Percentiles rank a stretch among this genome's conserved stretches.
phyloP scores from a whole-genome alignment of 1,140 invertebrate species.

The Chymomyza costata region DNA sequence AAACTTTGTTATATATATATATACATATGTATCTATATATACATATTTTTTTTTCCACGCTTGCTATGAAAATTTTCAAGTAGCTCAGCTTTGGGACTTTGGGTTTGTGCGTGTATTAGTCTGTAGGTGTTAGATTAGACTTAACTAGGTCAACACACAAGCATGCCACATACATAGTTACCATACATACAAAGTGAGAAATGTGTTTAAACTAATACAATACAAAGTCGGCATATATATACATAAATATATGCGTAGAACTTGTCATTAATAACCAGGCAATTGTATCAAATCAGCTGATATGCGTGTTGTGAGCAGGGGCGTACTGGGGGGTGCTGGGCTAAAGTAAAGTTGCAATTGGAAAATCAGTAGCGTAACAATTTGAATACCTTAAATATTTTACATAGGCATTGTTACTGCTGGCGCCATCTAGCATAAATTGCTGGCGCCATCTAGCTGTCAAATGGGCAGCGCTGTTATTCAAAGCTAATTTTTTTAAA shows the following conservation, averaged over 20 bases:
- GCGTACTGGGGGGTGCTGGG: constrained; percentile 13
- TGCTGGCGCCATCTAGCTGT: too few relatives aligned
- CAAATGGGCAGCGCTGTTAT: too few relatives aligned
- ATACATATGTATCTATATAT: neutral
- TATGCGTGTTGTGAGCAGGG: constrained; percentile 26
- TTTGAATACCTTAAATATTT: too few relatives aligned
- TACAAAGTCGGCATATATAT: too few relatives aligned
- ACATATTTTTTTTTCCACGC: constrained; percentile 1
- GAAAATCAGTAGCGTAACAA: too few relatives aligned
- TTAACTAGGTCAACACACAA: constrained; percentile 45
- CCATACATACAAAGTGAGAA: constrained; percentile 10
- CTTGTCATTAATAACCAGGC: constrained; percentile 62
- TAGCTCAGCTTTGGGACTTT: constrained; percentile 5
- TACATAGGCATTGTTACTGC: too few relatives aligned
- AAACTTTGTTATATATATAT: constrained; percentile 31
- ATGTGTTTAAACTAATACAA: constrained; percentile 1
- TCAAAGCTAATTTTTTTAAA: too few relatives aligned
- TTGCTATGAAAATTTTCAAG: constrained; percentile 28
- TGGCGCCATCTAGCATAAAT: too few relatives aligned
- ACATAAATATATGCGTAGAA: constrained; percentile 43
- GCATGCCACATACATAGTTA: too few relatives aligned
- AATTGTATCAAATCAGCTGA: constrained; percentile 43
- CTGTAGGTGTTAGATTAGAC: constrained; percentile 36
- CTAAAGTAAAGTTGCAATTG: too few relatives aligned
- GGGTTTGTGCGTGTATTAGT: constrained; percentile 2